These are phyloP conservation scores for Chironomus tentans DNA, from an alignment of 2,888 invertebrate genomes.

Conservation along the genomic window DNA sequence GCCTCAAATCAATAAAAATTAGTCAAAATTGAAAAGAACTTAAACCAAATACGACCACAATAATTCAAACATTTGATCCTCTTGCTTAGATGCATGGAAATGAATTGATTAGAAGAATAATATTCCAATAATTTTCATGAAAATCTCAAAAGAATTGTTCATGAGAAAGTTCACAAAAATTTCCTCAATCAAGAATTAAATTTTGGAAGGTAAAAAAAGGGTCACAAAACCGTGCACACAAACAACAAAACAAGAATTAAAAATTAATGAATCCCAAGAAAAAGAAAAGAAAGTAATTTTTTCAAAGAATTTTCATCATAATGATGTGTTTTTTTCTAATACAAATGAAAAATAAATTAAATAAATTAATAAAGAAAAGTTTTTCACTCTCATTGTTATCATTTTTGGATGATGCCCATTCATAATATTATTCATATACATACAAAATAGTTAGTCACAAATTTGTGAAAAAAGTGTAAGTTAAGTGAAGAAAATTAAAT, in stretches of 20 bases:
- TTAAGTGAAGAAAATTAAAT: not conserved
- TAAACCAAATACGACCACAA: no score
- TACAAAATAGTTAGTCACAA: not conserved
- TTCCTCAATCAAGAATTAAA: not conserved
- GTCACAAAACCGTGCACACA: not conserved
- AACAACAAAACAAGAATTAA: not conserved
- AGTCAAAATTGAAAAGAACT: no score
- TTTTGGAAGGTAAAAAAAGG: not conserved
- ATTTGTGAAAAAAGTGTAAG: not conserved
- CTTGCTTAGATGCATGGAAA: no score
- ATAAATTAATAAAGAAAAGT: not conserved
- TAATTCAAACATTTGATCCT: no score
- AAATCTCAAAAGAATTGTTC: no score
- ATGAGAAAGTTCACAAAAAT: not conserved
- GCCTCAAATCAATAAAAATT: no score
- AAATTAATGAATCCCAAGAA: not conserved
- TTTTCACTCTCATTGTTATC: not conserved
- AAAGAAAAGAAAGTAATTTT: not conserved
- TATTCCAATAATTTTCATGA: no score
- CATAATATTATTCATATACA: not conserved
- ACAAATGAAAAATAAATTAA: not conserved
- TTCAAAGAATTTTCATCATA: not conserved
- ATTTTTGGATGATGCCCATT: not conserved
- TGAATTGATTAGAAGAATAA: no score
- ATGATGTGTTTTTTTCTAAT: not conserved